Conservation (phyloP, 2,888 invertebrate genomes). For the Lucinisca nassula region DNA sequence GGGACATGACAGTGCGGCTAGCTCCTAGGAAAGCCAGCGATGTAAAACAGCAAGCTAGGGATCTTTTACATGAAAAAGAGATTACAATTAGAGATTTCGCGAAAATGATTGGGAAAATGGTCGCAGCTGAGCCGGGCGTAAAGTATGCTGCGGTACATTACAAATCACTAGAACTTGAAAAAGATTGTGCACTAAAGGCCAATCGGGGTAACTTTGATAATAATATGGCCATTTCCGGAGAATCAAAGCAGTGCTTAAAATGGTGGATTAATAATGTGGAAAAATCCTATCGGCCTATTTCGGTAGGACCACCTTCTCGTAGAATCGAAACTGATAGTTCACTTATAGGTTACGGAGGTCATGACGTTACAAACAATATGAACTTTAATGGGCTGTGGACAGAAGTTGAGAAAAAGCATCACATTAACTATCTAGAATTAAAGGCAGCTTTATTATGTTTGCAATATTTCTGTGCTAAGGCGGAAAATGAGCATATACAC, state of each 20-base stretch:
- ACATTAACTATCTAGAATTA: slow-evolving; percentile 52
- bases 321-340: slow-evolving; percentile 49
- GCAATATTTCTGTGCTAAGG: not conserved
- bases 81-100: slow-evolving; percentile 52
- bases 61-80: not conserved
- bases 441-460: slow-evolving; percentile 11
- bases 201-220: slow-evolving; percentile 50
- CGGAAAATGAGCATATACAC: not conserved
- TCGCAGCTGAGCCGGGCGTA: slow-evolving; percentile 57
- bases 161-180: slow-evolving; percentile 60
- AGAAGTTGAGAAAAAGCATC: slow-evolving; percentile 16
- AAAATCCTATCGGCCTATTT: slow-evolving; percentile 1
- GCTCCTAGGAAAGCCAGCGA: slow-evolving; percentile 25
- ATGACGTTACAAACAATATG: not conserved
- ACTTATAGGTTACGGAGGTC: slow-evolving; percentile 39
- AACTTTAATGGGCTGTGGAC: slow-evolving; percentile 42
- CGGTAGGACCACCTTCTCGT: not conserved
- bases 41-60: slow-evolving; percentile 16
- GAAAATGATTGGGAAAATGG: slow-evolving; percentile 46
- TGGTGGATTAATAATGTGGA: slow-evolving; percentile 59
- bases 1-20: slow-evolving; percentile 35
- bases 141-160: slow-evolving; percentile 59
- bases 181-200: slow-evolving; percentile 39
- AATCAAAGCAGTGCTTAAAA: slow-evolving; percentile 14
- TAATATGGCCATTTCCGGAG: not conserved